Evolutionary conservation across 92 coral and sea anemone species (phyloP).

Genomic region (Palythoa grandiflora): DNA sequence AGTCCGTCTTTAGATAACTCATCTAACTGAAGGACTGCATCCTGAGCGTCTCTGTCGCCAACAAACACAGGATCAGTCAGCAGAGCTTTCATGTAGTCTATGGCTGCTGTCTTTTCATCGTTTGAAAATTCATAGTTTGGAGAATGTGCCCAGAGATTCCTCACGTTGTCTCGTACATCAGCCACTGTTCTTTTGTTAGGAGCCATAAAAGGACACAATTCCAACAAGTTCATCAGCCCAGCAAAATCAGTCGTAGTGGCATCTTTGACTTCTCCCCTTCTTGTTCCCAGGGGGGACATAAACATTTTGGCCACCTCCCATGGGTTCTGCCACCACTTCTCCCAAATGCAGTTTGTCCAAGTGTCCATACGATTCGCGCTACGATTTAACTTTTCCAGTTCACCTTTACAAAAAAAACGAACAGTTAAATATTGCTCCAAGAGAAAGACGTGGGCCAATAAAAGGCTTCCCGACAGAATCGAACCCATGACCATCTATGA

Average conservation of each 20-base stretch:
- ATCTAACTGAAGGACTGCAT: background rate
- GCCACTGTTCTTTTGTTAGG: conserved; percentile 19
- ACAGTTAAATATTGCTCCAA: background rate
- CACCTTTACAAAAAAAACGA: background rate
- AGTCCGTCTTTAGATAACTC: conserved; percentile 22
- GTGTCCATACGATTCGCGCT: background rate
- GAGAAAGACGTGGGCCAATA: background rate
- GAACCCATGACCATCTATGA: background rate
- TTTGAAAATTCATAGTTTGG: conserved; percentile 40
- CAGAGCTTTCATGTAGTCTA: conserved; percentile 4
- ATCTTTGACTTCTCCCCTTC: conserved; percentile 38
- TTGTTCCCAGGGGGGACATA: conserved; percentile 55
- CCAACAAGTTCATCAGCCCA: conserved; percentile 44
- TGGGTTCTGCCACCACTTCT: conserved; percentile 22
- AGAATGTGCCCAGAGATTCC: conserved; percentile 58
- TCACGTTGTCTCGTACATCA: conserved; percentile 35
- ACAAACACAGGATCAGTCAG: conserved; percentile 27
- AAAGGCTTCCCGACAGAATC: background rate
- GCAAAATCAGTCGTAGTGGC: conserved; percentile 44
- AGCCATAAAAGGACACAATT: conserved; percentile 30
- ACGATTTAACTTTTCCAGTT: background rate
- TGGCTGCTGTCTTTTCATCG: conserved; percentile 16
- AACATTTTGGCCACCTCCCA: conserved; percentile 63
- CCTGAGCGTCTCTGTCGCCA: background rate
- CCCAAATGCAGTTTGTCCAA: conserved; percentile 15